Conservation (phyloP, 1,140 invertebrate genomes). For the Euura lappo region DNA sequence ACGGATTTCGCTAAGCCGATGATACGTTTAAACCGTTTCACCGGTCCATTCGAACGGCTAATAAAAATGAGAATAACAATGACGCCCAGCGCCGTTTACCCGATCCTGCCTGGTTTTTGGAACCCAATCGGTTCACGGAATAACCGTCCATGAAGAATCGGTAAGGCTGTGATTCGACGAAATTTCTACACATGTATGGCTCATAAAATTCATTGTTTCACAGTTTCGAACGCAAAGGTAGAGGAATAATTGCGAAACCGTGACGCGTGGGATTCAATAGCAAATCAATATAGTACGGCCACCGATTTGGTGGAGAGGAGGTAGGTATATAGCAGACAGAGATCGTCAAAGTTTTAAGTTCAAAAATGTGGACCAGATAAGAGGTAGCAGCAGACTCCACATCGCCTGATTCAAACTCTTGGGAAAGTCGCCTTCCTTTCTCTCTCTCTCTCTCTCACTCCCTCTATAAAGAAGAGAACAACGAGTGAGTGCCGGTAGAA, state of each 20-base stretch:
- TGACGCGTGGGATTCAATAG: background rate
- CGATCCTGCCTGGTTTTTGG: background rate
- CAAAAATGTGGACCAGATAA: background rate
- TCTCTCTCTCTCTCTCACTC: slow-evolving; percentile 22
- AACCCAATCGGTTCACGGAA: background rate
- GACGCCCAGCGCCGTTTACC: background rate
- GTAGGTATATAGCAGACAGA: no score
- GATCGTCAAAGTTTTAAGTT: slow-evolving; percentile 1
- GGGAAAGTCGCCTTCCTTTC: slow-evolving; percentile 3
- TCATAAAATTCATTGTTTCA: background rate
- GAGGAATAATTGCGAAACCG: background rate
- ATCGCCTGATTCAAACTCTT: background rate
- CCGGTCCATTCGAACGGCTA: background rate
- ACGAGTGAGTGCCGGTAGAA: slow-evolving; percentile 6
- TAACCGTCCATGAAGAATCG: background rate
- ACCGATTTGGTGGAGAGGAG: no score
- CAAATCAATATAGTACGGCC: no score
- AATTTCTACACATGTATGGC: background rate
- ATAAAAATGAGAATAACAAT: slow-evolving; percentile 6
- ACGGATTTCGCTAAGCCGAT: background rate
- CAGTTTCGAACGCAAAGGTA: background rate
- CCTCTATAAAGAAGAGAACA: background rate
- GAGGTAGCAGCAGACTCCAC: background rate
- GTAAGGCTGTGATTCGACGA: background rate
- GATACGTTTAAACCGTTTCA: background rate